Evolutionary conservation across 2,888 invertebrate genomes (phyloP).

Genomic region (Eristalis intricaria): DNA sequence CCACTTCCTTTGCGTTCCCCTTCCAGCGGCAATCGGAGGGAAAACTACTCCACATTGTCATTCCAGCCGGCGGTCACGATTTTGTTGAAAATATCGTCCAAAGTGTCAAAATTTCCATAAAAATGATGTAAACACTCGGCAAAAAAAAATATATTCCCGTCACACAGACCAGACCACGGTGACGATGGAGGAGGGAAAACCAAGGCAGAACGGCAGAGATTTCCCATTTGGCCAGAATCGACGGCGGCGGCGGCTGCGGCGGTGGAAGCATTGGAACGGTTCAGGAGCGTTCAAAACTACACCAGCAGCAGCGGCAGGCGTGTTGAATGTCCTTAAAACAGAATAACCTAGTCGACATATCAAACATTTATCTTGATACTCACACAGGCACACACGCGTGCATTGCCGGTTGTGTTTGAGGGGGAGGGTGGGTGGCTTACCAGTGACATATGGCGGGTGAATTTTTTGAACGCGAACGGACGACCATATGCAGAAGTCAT

Average conservation of each 20-base stretch:
- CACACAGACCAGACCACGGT: not conserved
- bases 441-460: not conserved
- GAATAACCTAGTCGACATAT: constrained; percentile 54
- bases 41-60: constrained; percentile 1
- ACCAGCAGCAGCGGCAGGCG: constrained; percentile 52
- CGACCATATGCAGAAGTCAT: constrained; percentile 64
- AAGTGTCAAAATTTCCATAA: constrained; percentile 53
- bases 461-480: not conserved
- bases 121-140: constrained; percentile 34
- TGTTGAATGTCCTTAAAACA: constrained; percentile 49
- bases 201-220: constrained; percentile 10
- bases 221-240: constrained; percentile 13
- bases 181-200: not conserved
- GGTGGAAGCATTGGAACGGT: not conserved
- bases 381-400: not conserved
- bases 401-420: not conserved
- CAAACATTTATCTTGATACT: constrained; percentile 57
- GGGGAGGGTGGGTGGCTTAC: not conserved
- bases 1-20: not conserved
- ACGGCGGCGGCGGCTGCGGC: too few relatives aligned
- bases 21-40: not conserved
- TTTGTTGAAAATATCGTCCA: constrained; percentile 24
- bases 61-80: constrained; percentile 29
- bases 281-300: constrained; percentile 16
- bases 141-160: constrained; percentile 8